These are phyloP conservation scores for Propsilocerus akamusi DNA, from an alignment of 1,140 invertebrate species.

Conservation along the genomic window DNA sequence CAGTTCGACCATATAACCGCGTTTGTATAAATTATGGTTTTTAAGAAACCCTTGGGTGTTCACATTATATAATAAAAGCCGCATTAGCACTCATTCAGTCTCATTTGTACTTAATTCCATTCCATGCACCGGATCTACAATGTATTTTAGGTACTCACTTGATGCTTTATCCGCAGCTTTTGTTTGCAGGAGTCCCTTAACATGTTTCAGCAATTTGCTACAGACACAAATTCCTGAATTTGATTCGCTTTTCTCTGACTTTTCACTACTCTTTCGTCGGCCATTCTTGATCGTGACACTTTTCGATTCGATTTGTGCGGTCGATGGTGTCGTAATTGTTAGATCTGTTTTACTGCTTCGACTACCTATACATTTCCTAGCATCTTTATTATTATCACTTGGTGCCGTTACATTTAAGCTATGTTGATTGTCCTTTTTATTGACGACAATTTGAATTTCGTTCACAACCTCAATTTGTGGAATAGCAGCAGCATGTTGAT, in stretches of 20 bases:
- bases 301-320: not conserved
- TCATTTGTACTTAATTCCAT: too few species aligned
- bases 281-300: not conserved
- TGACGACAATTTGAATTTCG: not conserved
- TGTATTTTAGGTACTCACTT: slow-evolving; percentile 1
- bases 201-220: not conserved
- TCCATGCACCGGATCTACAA: too few species aligned
- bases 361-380: not conserved
- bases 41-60: too few species aligned
- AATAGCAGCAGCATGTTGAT: not conserved
- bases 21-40: too few species aligned
- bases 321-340: not conserved
- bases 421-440: not conserved
- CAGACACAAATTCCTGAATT: not conserved
- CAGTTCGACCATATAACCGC: too few species aligned
- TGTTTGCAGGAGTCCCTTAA: not conserved
- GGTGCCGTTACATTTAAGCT: not conserved
- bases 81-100: too few species aligned
- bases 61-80: too few species aligned
- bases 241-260: not conserved
- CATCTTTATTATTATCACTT: slow-evolving; percentile 1
- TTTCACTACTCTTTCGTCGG: not conserved
- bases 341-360: not conserved
- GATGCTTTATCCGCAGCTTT: not conserved
- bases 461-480: not conserved